Conservation (phyloP, 2,888 invertebrate species). For the Charanyca ferruginea region DNA sequence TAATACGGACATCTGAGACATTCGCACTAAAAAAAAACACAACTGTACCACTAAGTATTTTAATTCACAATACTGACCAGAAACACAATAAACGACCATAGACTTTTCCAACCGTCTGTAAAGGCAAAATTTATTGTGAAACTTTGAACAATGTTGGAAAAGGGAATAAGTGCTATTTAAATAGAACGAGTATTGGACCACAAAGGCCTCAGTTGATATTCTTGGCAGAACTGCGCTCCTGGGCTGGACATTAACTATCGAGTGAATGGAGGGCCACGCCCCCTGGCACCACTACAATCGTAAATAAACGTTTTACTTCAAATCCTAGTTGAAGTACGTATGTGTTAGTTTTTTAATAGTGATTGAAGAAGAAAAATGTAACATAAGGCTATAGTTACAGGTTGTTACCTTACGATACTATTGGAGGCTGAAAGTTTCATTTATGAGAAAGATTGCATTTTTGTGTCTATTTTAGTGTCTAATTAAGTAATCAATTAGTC, state of each 20-base stretch:
- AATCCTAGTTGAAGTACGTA: slow-evolving; percentile 34
- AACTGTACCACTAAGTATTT: slow-evolving; percentile 17
- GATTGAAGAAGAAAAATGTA: background rate
- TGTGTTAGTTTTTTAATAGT: slow-evolving; percentile 13
- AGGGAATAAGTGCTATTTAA: slow-evolving; percentile 63
- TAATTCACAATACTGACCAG: slow-evolving; percentile 22
- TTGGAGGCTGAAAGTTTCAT: no score
- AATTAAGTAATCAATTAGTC: no score
- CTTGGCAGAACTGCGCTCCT: slow-evolving; percentile 67
- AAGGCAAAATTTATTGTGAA: slow-evolving; percentile 54
- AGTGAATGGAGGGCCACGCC: slow-evolving; percentile 64
- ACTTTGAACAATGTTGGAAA: slow-evolving; percentile 57
- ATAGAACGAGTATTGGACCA: slow-evolving; percentile 60
- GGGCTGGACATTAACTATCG: slow-evolving; percentile 67
- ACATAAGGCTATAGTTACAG: no score
- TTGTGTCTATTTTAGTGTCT: no score
- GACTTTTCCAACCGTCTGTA: slow-evolving; percentile 43
- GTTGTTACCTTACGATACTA: no score
- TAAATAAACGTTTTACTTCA: slow-evolving; percentile 52
- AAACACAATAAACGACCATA: slow-evolving; percentile 40
- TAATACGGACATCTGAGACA: background rate
- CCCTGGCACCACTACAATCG: slow-evolving; percentile 63
- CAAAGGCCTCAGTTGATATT: slow-evolving; percentile 67
- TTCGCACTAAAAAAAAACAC: slow-evolving; percentile 6
- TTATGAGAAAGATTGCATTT: no score